Evolutionary conservation across 2,797 vertebrate genomes (phyloP).

Genomic region (Ataeniobius toweri): DNA sequence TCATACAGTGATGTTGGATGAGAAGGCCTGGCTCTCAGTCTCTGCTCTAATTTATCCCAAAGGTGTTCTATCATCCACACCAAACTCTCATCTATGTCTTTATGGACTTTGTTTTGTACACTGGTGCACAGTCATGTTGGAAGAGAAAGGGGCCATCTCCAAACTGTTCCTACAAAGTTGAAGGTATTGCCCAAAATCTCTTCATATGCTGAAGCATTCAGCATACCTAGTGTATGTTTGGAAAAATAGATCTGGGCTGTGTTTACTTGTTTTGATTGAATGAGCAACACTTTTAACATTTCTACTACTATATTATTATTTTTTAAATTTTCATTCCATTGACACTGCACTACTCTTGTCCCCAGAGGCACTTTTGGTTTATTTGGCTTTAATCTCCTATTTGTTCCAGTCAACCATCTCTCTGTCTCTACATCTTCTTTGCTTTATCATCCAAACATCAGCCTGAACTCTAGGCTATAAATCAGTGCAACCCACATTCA

Average conservation of each 20-base stretch:
- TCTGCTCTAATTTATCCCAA: no score
- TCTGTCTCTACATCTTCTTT: constrained; percentile 18
- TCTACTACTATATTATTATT: constrained; percentile 4
- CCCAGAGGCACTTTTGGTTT: constrained; percentile 6
- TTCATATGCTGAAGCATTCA: no score
- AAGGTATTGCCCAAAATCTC: no score
- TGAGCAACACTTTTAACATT: constrained; percentile 33
- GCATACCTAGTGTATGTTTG: background rate
- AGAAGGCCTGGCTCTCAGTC: no score
- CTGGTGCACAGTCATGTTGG: no score
- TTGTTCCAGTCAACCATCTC: background rate
- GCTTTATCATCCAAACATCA: constrained; percentile 12
- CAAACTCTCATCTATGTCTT: no score
- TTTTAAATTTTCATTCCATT: background rate
- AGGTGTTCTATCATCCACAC: no score
- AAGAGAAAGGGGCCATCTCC: no score
- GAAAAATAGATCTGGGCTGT: constrained; percentile 51
- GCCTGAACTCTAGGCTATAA: constrained; percentile 9
- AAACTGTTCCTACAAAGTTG: no score
- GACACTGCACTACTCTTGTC: background rate
- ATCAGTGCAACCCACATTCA: constrained; percentile 26
- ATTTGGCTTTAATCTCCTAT: constrained; percentile 19
- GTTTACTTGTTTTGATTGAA: constrained; percentile 50
- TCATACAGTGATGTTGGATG: no score
- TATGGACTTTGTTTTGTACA: no score